phyloP scores from a whole-genome alignment of 2,888 invertebrate genomes.

The Cloeon dipterum region DNA sequence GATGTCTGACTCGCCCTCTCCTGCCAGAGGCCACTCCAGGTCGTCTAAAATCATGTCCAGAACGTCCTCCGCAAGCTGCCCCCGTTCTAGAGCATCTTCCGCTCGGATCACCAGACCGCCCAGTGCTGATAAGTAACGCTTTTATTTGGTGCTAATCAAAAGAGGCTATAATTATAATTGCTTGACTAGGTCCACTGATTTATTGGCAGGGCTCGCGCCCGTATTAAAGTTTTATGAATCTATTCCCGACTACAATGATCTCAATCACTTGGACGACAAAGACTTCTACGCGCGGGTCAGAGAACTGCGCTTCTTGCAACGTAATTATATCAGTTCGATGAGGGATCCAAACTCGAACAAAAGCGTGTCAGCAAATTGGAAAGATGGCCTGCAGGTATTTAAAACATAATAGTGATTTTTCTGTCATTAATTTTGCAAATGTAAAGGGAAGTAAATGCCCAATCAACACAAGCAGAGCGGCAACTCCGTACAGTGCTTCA shows the following conservation, averaged over 20 bases:
- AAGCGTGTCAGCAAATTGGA: no score
- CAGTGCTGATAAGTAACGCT: no score
- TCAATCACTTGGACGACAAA: constrained; percentile 46
- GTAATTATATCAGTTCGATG: constrained; percentile 12
- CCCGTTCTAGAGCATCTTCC: not conserved
- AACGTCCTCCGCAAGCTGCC: not conserved
- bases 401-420: not conserved
- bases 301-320: constrained; percentile 37
- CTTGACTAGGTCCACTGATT: no score
- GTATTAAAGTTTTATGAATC: constrained; percentile 50
- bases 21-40: not conserved
- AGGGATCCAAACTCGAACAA: not conserved
- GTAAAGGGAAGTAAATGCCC: not conserved
- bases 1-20: not conserved
- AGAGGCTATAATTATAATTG: no score
- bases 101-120: not conserved
- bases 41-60: not conserved
- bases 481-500: not conserved
- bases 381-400: not conserved
- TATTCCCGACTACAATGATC: constrained; percentile 57
- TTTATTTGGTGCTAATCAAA: no score
- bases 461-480: not conserved
- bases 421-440: no score
- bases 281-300: constrained; percentile 53
- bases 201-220: no score